A percentile compares a stretch with the other conserved stretches of the same genome.
phyloP scores from a whole-genome alignment of 1,140 invertebrate genomes.

The Mamestra configurata region DNA sequence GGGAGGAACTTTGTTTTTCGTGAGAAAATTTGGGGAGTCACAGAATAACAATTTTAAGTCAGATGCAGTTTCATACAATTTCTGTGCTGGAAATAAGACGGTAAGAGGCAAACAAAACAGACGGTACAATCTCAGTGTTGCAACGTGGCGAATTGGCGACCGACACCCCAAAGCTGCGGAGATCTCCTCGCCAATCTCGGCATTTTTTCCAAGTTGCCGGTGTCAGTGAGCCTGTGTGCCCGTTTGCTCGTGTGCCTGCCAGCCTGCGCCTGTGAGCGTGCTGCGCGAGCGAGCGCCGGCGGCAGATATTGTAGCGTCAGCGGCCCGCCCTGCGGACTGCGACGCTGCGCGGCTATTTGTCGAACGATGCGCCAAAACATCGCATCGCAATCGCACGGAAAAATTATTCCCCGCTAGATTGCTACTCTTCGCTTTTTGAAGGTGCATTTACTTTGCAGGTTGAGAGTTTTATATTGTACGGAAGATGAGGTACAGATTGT shows the following conservation, averaged over 20 bases:
- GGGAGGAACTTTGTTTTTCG: conserved; percentile 45
- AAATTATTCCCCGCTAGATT: conserved; percentile 83
- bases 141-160: conserved; percentile 79
- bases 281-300: conserved; percentile 41
- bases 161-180: conserved; percentile 79
- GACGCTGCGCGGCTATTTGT: conserved; percentile 79
- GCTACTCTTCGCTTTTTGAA: conserved; percentile 81
- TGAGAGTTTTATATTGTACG: conserved; percentile 79
- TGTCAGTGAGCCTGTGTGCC: conserved; percentile 53
- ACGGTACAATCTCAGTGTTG: conserved; percentile 84
- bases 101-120: conserved; percentile 84
- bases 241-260: conserved; percentile 40
- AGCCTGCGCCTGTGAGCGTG: conserved; percentile 60
- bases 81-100: conserved; percentile 82
- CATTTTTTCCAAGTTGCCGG: conserved; percentile 80
- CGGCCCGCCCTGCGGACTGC: conserved; percentile 80
- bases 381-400: conserved; percentile 84
- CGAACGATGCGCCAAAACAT: conserved; percentile 86
- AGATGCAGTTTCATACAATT: conserved; percentile 77
- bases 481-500: conserved; percentile 78
- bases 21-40: conserved; percentile 69
- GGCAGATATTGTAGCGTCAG: conserved; percentile 82
- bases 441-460: conserved; percentile 80
- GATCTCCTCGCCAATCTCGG: conserved; percentile 80
- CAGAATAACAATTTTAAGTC: conserved; percentile 76